Conservation (phyloP, 2,797 vertebrate genomes). For the Botia kubotai region DNA sequence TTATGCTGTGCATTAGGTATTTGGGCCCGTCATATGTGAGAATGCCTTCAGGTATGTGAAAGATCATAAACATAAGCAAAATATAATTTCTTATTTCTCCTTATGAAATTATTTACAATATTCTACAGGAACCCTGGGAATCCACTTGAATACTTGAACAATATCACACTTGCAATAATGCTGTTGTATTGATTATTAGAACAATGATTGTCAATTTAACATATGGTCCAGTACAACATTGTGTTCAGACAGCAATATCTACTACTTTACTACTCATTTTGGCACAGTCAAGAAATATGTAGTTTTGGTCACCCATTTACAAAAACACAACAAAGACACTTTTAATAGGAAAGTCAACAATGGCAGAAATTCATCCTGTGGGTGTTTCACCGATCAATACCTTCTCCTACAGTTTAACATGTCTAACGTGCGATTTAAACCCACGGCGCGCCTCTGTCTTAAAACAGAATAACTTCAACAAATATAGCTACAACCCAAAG, state of each 20-base stretch:
- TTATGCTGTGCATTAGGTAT: not conserved
- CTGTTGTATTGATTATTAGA: no score
- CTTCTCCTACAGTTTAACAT: slow-evolving; percentile 2
- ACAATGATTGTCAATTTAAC: no score
- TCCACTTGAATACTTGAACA: no score
- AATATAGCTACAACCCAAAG: slow-evolving; percentile 7
- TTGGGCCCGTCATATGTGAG: not conserved
- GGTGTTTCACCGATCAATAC: slow-evolving; percentile 24
- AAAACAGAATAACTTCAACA: not conserved
- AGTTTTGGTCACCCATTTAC: not conserved
- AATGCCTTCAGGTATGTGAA: not conserved
- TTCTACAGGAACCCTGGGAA: no score
- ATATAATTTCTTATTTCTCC: no score
- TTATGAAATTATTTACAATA: no score
- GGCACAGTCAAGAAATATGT: no score
- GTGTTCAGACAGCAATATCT: no score
- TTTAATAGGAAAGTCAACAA: slow-evolving; percentile 5
- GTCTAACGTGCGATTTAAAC: slow-evolving; percentile 4
- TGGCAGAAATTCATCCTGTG: not conserved
- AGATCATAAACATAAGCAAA: no score
- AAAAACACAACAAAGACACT: not conserved
- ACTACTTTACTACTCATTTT: no score
- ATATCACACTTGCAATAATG: no score
- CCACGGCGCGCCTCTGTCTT: not conserved
- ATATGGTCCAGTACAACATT: no score